These are phyloP conservation scores for Apus apus DNA, from an alignment of 2,113 vertebrate species.

Conservation along the genomic window DNA sequence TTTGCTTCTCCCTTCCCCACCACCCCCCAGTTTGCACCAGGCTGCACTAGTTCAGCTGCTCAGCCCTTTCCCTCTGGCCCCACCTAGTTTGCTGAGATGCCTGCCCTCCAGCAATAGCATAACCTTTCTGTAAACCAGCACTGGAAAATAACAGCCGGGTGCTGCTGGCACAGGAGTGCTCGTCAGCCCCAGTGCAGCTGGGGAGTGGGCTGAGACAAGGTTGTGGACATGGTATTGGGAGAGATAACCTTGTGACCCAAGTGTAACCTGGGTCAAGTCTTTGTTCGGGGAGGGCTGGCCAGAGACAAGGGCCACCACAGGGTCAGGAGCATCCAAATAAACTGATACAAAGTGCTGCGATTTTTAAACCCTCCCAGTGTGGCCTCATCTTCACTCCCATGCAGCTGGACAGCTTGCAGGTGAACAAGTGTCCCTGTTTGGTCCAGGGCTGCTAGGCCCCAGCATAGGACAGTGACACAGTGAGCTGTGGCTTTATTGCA, in stretches of 20 bases:
- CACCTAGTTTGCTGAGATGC: neutral
- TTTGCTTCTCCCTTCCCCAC: no score
- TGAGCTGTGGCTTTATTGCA: neutral
- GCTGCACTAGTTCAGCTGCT: neutral
- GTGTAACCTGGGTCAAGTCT: neutral
- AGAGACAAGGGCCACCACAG: neutral
- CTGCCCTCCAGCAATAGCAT: neutral
- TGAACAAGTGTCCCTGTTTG: neutral
- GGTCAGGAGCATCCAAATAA: neutral
- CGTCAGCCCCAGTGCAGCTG: rapidly evolving
- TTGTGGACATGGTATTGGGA: neutral
- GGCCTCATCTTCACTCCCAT: rapidly evolving
- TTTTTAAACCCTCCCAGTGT: neutral
- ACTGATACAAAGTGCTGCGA: neutral
- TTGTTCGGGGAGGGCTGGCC: neutral
- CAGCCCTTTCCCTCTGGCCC: neutral
- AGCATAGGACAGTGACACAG: rapidly evolving
- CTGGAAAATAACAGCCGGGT: rapidly evolving
- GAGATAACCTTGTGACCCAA: neutral
- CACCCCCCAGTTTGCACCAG: neutral
- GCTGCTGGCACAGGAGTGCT: neutral
- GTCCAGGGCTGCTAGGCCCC: neutral
- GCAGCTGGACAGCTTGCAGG: neutral
- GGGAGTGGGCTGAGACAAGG: neutral
- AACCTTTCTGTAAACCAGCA: neutral